A percentile compares a stretch with the other conserved stretches of the same genome.
These are phyloP conservation scores for Linnaemya tessellans DNA, from an alignment of 2,888 invertebrate genomes.

Conservation along the genomic window DNA sequence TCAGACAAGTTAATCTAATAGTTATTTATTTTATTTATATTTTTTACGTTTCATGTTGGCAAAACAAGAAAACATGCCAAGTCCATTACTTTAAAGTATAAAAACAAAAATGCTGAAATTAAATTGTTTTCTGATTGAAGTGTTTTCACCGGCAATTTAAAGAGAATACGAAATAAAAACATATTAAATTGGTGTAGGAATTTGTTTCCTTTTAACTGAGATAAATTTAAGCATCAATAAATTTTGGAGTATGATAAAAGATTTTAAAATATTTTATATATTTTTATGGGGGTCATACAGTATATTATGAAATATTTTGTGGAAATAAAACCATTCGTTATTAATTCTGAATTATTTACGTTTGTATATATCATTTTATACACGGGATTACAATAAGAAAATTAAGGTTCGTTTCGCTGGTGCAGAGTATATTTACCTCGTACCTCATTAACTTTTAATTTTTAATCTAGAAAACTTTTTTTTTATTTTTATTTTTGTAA, in stretches of 20 bases:
- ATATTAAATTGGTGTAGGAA: too few relatives aligned
- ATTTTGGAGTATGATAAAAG: too few relatives aligned
- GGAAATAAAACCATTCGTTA: too few relatives aligned
- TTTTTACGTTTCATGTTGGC: background rate
- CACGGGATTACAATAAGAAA: too few relatives aligned
- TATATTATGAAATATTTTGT: too few relatives aligned
- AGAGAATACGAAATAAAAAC: too few relatives aligned
- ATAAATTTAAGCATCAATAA: too few relatives aligned
- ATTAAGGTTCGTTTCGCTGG: background rate
- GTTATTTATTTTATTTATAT: slow-evolving; percentile 11
- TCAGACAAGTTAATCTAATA: slow-evolving; percentile 69
- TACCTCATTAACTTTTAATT: slow-evolving; percentile 39
- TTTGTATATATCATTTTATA: too few relatives aligned
- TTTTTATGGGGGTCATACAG: too few relatives aligned
- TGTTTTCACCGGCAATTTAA: background rate
- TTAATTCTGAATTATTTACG: too few relatives aligned
- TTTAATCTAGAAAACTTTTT: slow-evolving; percentile 14
- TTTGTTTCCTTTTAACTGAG: too few relatives aligned
- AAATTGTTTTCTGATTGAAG: slow-evolving; percentile 1
- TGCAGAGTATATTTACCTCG: background rate
- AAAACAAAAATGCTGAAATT: slow-evolving; percentile 10
- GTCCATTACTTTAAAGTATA: slow-evolving; percentile 14
- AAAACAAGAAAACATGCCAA: background rate
- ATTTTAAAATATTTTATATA: too few relatives aligned
- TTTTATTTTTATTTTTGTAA: background rate